These are phyloP conservation scores for Clarias pachynema DNA, from an alignment of 2,797 vertebrate genomes.

Conservation along the genomic window DNA sequence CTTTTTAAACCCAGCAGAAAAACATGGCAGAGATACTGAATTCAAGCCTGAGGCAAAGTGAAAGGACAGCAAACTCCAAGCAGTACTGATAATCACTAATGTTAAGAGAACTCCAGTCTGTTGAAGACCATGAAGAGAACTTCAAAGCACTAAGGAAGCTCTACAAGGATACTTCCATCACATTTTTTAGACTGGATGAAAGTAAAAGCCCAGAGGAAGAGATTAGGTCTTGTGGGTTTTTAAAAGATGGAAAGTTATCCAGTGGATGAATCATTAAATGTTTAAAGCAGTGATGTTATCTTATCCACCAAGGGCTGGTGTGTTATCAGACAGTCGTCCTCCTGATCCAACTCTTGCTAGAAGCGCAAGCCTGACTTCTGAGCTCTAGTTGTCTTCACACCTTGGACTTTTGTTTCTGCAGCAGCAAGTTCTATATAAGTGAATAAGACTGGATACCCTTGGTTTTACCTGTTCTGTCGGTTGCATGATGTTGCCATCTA, in stretches of 20 bases:
- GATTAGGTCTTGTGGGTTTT: slow-evolving; percentile 11
- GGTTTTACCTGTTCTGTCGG: slow-evolving; percentile 2
- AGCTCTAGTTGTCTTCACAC: neutral
- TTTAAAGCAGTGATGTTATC: neutral
- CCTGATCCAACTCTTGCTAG: neutral
- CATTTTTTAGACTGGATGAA: neutral
- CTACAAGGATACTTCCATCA: neutral
- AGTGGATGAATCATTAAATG: slow-evolving; percentile 17
- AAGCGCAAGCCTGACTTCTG: neutral
- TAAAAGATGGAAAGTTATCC: slow-evolving; percentile 5
- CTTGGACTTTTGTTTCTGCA: neutral
- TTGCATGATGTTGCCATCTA: slow-evolving; percentile 47
- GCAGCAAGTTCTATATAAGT: neutral
- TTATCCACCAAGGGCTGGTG: neutral
- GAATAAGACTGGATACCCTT: neutral
- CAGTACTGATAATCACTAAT: neutral
- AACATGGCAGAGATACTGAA: neutral
- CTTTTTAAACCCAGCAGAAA: neutral
- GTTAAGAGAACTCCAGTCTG: neutral
- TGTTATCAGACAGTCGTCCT: neutral
- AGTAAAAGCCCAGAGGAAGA: neutral
- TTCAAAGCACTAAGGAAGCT: neutral
- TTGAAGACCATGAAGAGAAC: neutral
- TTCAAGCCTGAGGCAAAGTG: neutral
- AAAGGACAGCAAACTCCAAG: neutral